Conservation (phyloP, 2,888 invertebrate species). For the Melanchra persicariae region DNA sequence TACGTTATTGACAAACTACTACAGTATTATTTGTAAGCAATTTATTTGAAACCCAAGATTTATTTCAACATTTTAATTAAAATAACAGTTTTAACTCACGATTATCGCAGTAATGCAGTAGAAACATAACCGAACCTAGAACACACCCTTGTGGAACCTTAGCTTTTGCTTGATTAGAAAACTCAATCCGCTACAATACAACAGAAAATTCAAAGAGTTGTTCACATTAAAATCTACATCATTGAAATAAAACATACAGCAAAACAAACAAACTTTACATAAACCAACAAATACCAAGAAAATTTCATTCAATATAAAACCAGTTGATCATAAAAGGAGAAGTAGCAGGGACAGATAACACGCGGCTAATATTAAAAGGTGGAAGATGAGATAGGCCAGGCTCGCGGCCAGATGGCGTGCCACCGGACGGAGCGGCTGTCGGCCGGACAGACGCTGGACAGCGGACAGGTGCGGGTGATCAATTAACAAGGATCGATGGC, state of each 20-base stretch:
- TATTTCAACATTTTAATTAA: not conserved
- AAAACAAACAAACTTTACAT: slow-evolving; percentile 34
- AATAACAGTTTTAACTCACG: not conserved
- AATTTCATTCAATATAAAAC: slow-evolving; percentile 57
- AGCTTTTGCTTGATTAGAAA: too few species aligned
- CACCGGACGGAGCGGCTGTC: slow-evolving; percentile 57
- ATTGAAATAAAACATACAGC: not conserved
- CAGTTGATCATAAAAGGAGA: slow-evolving; percentile 51
- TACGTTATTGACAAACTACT: slow-evolving; percentile 10
- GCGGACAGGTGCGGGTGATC: slow-evolving; percentile 85
- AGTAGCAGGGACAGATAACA: slow-evolving; percentile 51
- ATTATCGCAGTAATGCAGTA: too few species aligned
- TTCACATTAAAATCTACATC: not conserved
- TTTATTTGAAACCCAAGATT: slow-evolving; percentile 3
- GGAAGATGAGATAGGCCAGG: slow-evolving; percentile 69
- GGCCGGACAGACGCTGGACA: slow-evolving; percentile 57
- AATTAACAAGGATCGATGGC: slow-evolving; percentile 86
- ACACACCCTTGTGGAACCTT: not conserved
- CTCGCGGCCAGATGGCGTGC: slow-evolving; percentile 70
- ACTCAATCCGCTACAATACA: not conserved
- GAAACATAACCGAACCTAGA: not conserved
- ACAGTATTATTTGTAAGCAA: not conserved
- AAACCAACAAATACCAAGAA: slow-evolving; percentile 37
- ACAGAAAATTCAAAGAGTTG: not conserved
- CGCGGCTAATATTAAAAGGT: slow-evolving; percentile 67